phyloP scores from a whole-genome alignment of 2,888 invertebrate genomes.

The Callyntrura sp. region DNA sequence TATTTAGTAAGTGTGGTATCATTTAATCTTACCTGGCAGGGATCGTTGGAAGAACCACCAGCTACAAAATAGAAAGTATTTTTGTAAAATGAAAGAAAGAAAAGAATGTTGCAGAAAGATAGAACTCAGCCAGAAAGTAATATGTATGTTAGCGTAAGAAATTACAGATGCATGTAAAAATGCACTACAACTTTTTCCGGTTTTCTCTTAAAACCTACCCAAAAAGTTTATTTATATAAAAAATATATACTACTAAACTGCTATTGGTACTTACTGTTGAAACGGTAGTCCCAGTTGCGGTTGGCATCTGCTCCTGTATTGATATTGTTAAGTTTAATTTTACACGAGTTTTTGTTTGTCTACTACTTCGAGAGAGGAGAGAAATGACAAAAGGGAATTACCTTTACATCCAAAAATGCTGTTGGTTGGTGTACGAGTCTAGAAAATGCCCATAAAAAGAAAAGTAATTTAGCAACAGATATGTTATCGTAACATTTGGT shows the following conservation, averaged over 20 bases:
- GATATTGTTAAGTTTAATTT: not conserved
- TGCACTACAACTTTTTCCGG: not conserved
- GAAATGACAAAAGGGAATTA: slow-evolving; percentile 23
- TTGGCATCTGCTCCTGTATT: slow-evolving; percentile 81
- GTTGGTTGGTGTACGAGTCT: slow-evolving; percentile 79
- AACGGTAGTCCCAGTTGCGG: slow-evolving; percentile 82
- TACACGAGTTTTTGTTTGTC: not conserved
- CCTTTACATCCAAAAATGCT: slow-evolving; percentile 79
- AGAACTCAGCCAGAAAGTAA: not conserved
- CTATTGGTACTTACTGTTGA: slow-evolving; percentile 65
- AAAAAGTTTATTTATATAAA: not conserved
- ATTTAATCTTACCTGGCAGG: slow-evolving; percentile 68
- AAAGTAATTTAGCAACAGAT: slow-evolving; percentile 48
- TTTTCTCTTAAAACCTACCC: not conserved
- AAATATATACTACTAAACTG: not conserved
- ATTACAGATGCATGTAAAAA: not conserved
- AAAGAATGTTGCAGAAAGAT: not conserved
- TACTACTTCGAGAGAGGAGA: not conserved
- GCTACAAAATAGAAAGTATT: slow-evolving; percentile 50
- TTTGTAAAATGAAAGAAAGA: not conserved
- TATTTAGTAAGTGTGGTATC: not conserved
- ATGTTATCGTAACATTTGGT: not conserved
- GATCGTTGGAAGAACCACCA: slow-evolving; percentile 80
- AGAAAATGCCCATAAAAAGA: slow-evolving; percentile 46
- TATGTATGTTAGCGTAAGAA: not conserved